These are phyloP conservation scores for Trialeurodes vaporariorum DNA, from an alignment of 1,140 invertebrate species.

Conservation along the genomic window DNA sequence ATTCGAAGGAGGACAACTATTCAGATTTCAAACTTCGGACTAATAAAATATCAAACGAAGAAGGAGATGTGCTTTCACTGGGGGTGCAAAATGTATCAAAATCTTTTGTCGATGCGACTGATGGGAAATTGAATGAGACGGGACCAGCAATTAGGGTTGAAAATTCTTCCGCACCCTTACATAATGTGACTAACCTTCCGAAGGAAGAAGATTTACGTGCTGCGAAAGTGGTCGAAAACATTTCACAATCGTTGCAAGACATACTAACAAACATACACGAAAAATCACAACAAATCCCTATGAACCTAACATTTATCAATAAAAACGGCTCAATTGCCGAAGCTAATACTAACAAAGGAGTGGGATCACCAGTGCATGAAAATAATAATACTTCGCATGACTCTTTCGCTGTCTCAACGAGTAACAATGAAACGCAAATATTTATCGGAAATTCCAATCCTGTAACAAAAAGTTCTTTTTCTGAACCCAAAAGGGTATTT, in stretches of 20 bases:
- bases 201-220: too few relatives aligned
- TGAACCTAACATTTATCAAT: neutral
- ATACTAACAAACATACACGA: neutral
- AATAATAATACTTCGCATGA: neutral
- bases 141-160: too few relatives aligned
- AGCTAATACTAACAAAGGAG: neutral
- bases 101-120: too few relatives aligned
- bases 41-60: neutral
- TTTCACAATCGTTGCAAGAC: neutral
- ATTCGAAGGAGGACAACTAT: neutral
- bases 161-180: too few relatives aligned
- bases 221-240: too few relatives aligned
- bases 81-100: too few relatives aligned
- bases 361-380: neutral
- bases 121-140: too few relatives aligned
- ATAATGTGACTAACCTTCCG: too few relatives aligned
- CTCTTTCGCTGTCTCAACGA: neutral
- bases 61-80: neutral
- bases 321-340: neutral
- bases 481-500: neutral
- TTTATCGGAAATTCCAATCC: neutral
- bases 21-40: neutral
- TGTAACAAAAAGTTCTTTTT: neutral
- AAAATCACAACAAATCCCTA: neutral
- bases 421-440: neutral